Evolutionary conservation across 2,888 invertebrate genomes (phyloP).

Genomic region (Perithous albicinctus): DNA sequence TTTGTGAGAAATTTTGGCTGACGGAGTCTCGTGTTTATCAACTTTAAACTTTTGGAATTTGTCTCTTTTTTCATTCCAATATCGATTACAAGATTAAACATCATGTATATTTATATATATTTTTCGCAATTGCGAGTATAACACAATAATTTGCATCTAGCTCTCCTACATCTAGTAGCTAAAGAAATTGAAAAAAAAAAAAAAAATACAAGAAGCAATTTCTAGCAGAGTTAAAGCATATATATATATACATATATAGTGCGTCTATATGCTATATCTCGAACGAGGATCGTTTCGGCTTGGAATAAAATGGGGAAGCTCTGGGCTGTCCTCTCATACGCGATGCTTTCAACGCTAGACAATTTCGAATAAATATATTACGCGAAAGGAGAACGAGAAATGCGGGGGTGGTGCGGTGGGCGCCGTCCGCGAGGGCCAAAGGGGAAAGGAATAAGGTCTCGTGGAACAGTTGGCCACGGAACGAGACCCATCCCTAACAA

Average conservation of each 20-base stretch:
- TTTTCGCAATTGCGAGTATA: no score
- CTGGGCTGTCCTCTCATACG: slow-evolving; percentile 47
- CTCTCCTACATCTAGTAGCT: no score
- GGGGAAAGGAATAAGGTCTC: slow-evolving; percentile 60
- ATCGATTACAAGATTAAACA: no score
- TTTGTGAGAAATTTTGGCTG: no score
- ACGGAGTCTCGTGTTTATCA: no score
- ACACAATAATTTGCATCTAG: no score
- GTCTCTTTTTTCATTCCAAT: no score
- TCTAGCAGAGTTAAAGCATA: not conserved
- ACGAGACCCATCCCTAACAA: slow-evolving; percentile 65
- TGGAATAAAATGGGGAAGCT: slow-evolving; percentile 57
- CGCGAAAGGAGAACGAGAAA: slow-evolving; percentile 57
- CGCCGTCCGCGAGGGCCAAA: slow-evolving; percentile 30
- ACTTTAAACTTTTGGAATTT: no score
- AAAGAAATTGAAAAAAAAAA: no score
- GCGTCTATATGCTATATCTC: slow-evolving; percentile 59
- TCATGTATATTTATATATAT: no score
- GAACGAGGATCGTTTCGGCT: slow-evolving; percentile 63
- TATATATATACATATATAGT: slow-evolving; percentile 12
- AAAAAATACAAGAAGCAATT: slow-evolving; percentile 8
- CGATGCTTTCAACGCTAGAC: slow-evolving; percentile 63
- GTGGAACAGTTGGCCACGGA: slow-evolving; percentile 61
- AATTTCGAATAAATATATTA: slow-evolving; percentile 67
- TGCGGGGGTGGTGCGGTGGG: slow-evolving; percentile 13